Evolutionary conservation across 2,888 invertebrate genomes (phyloP).

Genomic region (Strigamia maritima): DNA sequence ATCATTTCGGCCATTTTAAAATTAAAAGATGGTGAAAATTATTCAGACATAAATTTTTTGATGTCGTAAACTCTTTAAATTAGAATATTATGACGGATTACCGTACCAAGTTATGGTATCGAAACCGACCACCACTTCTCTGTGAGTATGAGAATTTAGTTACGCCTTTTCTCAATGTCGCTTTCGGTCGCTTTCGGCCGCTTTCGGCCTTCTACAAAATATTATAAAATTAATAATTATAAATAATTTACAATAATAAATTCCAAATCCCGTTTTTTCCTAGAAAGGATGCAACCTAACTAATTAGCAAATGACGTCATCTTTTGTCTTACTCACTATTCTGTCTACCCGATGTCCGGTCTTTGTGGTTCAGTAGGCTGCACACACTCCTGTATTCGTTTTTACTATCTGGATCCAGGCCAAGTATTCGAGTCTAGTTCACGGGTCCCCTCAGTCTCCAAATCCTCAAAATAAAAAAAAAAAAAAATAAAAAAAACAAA

Average conservation of each 20-base stretch:
- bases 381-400: neutral
- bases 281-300: neutral
- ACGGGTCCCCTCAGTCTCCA: neutral
- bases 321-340: neutral
- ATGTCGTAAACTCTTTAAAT: too few relatives aligned
- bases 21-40: too few relatives aligned
- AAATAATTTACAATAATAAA: too few relatives aligned
- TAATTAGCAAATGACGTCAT: slow-evolving; percentile 3
- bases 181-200: too few relatives aligned
- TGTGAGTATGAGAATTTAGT: too few relatives aligned
- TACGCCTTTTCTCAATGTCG: too few relatives aligned
- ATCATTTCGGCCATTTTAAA: too few relatives aligned
- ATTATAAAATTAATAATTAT: neutral
- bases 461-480: neutral
- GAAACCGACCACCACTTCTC: too few relatives aligned
- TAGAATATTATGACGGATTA: too few relatives aligned
- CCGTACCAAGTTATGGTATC: too few relatives aligned
- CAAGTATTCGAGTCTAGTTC: neutral
- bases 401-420: neutral
- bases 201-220: too few relatives aligned
- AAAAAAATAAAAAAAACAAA: neutral
- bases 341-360: neutral
- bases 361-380: neutral
- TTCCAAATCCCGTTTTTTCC: neutral
- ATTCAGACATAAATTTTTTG: too few relatives aligned